Evolutionary conservation across 2,888 invertebrate genomes (phyloP).

Genomic region (Papilio gigon): DNA sequence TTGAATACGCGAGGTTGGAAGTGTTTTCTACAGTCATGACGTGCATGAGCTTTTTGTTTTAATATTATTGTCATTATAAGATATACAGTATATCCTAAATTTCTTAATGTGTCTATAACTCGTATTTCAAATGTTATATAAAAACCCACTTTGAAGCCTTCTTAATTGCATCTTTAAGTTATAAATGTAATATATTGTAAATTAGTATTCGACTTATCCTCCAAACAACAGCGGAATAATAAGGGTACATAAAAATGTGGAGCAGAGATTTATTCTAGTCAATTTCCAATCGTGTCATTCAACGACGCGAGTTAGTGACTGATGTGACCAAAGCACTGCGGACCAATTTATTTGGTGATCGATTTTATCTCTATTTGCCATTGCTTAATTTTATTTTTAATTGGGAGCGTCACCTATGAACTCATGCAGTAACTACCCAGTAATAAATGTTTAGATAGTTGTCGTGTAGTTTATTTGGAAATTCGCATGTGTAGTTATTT

Average conservation of each 20-base stretch:
- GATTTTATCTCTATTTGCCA: conserved; percentile 22
- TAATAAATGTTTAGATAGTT: background rate
- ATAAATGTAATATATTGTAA: background rate
- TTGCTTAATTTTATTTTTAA: conserved; percentile 31
- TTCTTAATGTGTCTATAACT: too few relatives aligned
- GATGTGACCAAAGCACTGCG: conserved; percentile 43
- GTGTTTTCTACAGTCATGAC: too few relatives aligned
- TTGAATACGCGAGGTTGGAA: background rate
- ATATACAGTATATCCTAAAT: too few relatives aligned
- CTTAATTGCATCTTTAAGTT: too few relatives aligned
- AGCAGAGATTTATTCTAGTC: conserved; percentile 19
- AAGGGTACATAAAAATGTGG: conserved; percentile 3
- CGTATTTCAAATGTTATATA: too few relatives aligned
- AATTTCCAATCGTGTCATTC: conserved; percentile 33
- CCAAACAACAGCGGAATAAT: background rate
- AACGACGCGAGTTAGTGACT: conserved; percentile 40
- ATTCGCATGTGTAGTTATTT: too few relatives aligned
- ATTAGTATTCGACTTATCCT: background rate
- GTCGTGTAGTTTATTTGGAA: background rate
- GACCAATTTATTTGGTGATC: conserved; percentile 47
- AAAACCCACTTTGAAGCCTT: too few relatives aligned
- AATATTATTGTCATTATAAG: too few relatives aligned
- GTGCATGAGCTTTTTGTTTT: too few relatives aligned
- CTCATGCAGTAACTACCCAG: background rate
- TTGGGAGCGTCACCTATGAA: conserved; percentile 11